Conservation (phyloP, 1,140 invertebrate genomes). For the Neotoxoptera formosana region DNA sequence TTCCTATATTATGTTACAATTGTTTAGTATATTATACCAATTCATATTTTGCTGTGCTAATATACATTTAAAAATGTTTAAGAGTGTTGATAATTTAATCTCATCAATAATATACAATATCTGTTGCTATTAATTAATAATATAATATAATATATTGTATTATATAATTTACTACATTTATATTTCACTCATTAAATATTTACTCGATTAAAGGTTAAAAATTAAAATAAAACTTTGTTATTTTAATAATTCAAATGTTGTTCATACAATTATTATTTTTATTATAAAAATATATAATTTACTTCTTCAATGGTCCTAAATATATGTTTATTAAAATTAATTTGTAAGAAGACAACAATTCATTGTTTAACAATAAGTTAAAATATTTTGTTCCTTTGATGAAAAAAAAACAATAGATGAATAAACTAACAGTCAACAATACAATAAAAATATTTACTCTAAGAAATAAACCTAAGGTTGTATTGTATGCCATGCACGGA, state of each 20-base stretch:
- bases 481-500: background rate
- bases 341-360: background rate
- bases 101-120: background rate
- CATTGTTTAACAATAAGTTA: background rate
- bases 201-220: no score
- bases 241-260: background rate
- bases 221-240: no score
- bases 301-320: background rate
- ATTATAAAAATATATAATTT: slow-evolving; percentile 11
- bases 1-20: background rate
- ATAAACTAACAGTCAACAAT: background rate
- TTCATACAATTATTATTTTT: background rate
- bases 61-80: background rate
- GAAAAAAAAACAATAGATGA: background rate
- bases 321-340: background rate
- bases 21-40: background rate
- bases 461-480: background rate
- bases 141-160: background rate
- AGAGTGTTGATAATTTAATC: background rate
- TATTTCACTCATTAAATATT: background rate
- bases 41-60: background rate
- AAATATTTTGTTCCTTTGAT: background rate
- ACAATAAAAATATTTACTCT: background rate
- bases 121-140: background rate
- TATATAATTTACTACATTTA: background rate